phyloP scores from a whole-genome alignment of 2,113 vertebrate species.

The Chaetorhynchus papuensis region DNA sequence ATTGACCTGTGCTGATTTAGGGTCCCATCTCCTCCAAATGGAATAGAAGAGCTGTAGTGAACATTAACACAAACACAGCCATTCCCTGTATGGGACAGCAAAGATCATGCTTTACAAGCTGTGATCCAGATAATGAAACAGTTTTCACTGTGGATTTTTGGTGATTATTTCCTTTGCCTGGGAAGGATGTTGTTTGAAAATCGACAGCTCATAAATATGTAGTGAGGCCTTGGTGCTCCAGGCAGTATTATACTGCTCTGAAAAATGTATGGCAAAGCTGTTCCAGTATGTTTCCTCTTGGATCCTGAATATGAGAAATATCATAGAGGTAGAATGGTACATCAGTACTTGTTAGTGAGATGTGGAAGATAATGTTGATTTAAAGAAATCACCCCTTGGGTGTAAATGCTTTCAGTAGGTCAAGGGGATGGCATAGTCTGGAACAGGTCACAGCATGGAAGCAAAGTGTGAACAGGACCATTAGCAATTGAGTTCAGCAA shows the following conservation, averaged over 20 bases:
- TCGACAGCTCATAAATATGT: not conserved
- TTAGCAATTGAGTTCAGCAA: not conserved
- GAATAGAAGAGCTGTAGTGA: not conserved
- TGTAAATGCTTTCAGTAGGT: not conserved
- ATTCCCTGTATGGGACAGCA: not conserved
- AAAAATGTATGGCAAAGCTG: not conserved
- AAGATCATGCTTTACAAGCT: not conserved
- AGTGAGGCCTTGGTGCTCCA: not conserved
- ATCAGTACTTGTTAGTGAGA: not conserved
- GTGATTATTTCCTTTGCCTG: not conserved
- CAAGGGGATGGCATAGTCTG: not conserved
- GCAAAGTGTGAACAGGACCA: fast-evolving
- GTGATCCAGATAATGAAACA: not conserved
- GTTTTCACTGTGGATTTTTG: not conserved
- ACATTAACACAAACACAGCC: not conserved
- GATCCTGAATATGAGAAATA: not conserved
- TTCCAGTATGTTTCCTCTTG: not conserved
- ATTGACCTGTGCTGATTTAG: not conserved
- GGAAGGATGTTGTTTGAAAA: not conserved
- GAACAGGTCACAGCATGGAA: not conserved
- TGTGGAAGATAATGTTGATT: not conserved
- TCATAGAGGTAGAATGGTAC: not conserved
- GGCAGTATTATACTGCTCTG: not conserved
- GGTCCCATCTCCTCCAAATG: not conserved
- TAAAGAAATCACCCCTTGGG: not conserved